Evolutionary conservation across 2,888 invertebrate genomes (phyloP).

Genomic region (Chorisops tibialis): DNA sequence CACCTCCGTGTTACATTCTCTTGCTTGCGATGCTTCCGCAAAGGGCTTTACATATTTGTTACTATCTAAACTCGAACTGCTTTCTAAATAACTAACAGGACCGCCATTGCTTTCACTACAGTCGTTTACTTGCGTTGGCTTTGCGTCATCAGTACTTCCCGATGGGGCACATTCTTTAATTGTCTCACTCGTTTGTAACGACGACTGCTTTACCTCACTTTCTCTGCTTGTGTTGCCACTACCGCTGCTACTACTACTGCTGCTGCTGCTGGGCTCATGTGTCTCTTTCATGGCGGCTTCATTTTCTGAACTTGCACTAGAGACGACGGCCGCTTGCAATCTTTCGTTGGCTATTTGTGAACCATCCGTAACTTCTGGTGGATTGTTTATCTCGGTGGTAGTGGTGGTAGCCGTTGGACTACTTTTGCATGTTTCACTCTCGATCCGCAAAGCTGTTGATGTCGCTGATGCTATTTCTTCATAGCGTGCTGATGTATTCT

Average conservation of each 20-base stretch:
- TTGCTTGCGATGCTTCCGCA: neutral
- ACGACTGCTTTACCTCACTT: too few species aligned
- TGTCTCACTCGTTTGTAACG: neutral
- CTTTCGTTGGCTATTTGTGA: neutral
- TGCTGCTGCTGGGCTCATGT: neutral
- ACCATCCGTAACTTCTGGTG: neutral
- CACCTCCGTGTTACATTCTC: neutral
- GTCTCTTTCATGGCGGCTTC: neutral
- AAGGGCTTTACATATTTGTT: conserved; percentile 1
- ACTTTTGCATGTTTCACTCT: too few species aligned
- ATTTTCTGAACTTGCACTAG: neutral
- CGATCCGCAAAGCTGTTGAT: too few species aligned
- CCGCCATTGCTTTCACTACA: conserved; percentile 1
- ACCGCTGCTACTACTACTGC: neutral
- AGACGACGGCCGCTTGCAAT: neutral
- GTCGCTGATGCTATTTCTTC: neutral
- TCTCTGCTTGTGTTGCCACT: neutral
- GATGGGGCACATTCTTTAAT: conserved; percentile 6
- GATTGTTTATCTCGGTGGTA: neutral
- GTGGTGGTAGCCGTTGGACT: neutral
- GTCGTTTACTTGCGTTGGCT: conserved; percentile 12
- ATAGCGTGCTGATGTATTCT: neutral
- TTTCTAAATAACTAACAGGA: conserved; percentile 15
- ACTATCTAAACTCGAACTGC: conserved; percentile 21
- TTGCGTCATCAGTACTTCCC: neutral